Conservation (phyloP, 2,888 invertebrate species). For the Ceraclea dissimilis region DNA sequence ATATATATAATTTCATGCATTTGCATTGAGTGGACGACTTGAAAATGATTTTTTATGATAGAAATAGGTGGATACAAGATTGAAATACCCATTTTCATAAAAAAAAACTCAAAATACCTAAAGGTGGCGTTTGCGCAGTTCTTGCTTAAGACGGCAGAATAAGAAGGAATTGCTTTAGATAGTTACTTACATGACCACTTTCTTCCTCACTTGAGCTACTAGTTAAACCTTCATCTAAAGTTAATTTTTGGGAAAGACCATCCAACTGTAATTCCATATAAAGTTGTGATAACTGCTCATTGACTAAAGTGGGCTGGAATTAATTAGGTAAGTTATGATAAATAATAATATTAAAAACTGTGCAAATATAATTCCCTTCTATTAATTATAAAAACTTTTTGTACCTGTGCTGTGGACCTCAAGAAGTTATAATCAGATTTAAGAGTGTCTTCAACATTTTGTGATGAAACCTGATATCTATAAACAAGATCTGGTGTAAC, state of each 20-base stretch:
- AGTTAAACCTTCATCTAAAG: slow-evolving; percentile 55
- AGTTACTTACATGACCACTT: slow-evolving; percentile 1
- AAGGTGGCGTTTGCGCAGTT: too few relatives aligned
- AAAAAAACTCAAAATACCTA: too few relatives aligned
- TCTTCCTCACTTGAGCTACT: slow-evolving; percentile 40
- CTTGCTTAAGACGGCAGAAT: too few relatives aligned
- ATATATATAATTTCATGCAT: too few relatives aligned
- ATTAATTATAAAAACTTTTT: too few relatives aligned
- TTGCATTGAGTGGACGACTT: too few relatives aligned
- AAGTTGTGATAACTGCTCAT: slow-evolving; percentile 63
- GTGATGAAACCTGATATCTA: slow-evolving; percentile 56
- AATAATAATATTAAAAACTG: too few relatives aligned
- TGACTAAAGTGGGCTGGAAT: slow-evolving; percentile 57
- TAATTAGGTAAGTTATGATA: background rate
- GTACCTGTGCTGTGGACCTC: slow-evolving; percentile 47
- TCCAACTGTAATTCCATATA: slow-evolving; percentile 62
- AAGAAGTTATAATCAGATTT: slow-evolving; percentile 52
- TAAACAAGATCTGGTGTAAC: slow-evolving; percentile 63
- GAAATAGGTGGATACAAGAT: too few relatives aligned
- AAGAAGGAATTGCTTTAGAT: too few relatives aligned
- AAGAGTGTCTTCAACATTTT: slow-evolving; percentile 54
- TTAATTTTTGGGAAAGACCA: slow-evolving; percentile 50
- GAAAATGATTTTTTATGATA: too few relatives aligned
- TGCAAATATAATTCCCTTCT: too few relatives aligned
- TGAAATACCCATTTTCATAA: too few relatives aligned